A percentile compares a stretch with the other conserved stretches of the same genome.
phyloP scores from a whole-genome alignment of 2,797 vertebrate species.

The Pangasius larnaudii region DNA sequence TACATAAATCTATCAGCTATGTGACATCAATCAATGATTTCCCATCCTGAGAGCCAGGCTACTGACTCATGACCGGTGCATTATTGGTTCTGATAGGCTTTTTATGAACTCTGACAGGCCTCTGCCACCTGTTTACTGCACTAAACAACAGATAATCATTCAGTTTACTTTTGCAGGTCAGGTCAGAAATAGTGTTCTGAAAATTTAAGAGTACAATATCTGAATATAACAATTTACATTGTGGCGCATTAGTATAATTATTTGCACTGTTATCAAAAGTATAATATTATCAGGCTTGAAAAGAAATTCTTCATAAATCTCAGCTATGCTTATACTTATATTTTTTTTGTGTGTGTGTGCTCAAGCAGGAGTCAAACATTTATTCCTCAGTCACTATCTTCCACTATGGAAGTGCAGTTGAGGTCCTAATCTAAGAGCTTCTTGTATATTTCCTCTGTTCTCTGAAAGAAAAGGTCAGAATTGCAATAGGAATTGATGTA shows the following conservation, averaged over 20 bases:
- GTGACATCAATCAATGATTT: constrained; percentile 79
- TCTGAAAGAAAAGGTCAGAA: constrained; percentile 73
- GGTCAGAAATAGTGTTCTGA: neutral
- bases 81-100: constrained; percentile 77
- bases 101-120: constrained; percentile 71
- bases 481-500: constrained; percentile 77
- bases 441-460: constrained; percentile 68
- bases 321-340: neutral
- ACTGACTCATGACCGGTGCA: constrained; percentile 71
- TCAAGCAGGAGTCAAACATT: neutral
- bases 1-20: constrained; percentile 82
- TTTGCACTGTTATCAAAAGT: neutral
- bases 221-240: neutral
- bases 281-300: neutral
- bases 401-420: neutral
- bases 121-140: constrained; percentile 51
- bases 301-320: neutral
- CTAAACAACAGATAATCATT: constrained; percentile 39
- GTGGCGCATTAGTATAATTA: too few species aligned
- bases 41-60: constrained; percentile 68
- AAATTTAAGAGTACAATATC: neutral
- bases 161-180: constrained; percentile 24
- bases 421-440: constrained; percentile 18
- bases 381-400: neutral
- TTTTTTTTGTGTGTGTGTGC: neutral